Conservation (phyloP, 30 jellyfish, hydroid and myxozoan genomes). For the Calvadosia cruxmelitensis region DNA sequence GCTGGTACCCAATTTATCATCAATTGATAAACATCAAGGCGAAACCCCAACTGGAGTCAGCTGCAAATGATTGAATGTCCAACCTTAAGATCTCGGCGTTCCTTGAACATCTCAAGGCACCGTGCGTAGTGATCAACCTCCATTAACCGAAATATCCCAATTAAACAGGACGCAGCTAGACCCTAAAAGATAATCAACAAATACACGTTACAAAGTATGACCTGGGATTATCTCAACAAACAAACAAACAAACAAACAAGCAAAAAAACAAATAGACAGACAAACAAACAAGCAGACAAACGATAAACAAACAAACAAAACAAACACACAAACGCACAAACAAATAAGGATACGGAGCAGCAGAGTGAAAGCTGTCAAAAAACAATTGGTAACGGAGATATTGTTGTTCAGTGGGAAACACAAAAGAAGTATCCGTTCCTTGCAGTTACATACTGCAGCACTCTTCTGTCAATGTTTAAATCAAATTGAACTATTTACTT, state of each 20-base stretch:
- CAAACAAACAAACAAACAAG: no score
- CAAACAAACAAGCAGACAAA: no score
- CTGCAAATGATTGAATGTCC: no score
- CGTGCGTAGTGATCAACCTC: conserved; percentile 41
- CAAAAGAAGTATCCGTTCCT: no score
- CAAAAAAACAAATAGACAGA: no score
- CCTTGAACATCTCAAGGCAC: conserved; percentile 36
- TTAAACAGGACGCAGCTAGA: conserved; percentile 57
- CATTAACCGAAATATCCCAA: conserved; percentile 74
- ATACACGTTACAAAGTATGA: neutral
- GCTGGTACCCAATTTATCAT: no score
- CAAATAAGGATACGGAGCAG: neutral
- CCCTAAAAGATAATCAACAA: conserved; percentile 32
- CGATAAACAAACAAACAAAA: no score
- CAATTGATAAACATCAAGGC: no score
- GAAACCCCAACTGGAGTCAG: no score
- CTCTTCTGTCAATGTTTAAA: no score
- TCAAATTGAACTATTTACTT: no score
- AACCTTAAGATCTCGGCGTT: conserved; percentile 63
- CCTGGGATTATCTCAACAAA: neutral
- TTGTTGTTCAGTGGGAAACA: neutral
- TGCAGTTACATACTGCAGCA: no score
- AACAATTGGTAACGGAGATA: neutral
- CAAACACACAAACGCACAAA: neutral
- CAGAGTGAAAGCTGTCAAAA: neutral